Base-by-base conservation (phyloP, 2,797 vertebrate genomes). In the Lepus townsendii region DNA sequence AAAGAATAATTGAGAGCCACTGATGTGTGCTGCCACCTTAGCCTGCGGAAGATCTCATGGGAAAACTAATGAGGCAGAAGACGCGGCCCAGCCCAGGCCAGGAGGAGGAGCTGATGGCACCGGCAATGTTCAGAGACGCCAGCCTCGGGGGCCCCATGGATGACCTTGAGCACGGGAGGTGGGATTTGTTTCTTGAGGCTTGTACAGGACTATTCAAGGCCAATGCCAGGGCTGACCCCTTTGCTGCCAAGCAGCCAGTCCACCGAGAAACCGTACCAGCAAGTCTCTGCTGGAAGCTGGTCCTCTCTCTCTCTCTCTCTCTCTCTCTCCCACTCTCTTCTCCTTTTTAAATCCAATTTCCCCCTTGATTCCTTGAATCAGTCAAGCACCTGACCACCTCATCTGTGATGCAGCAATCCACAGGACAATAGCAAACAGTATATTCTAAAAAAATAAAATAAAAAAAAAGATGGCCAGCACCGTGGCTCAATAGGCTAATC, bases 261-360 rank as follows among this genome's bases (percentile, higher is more conserved):
- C 76, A 83, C 38, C 26, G n/a, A 2, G 42, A 83, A 83, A 19
- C 2, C 3, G 9, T 65, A 30, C 62, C 52, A 62, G 71, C 24
- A 27, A 26, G 79, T 66, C 73, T 8, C 68, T 26, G 72, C 80
- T 72, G 30, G 22, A 30, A 13, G 27, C 32, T 27, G 11, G 10
- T 42, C 12, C 16, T 12, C 16, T 35, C 35, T 35, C 10, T 63
- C 26, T 57, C 22, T 84, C 13, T 42, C 27, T 80, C 38, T 13
- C 7, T 5, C 20, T 2, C 38, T 2, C 11, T 0, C 12, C 8
- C 1, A 35, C 17, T 12, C 4, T 13, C 3, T 9, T 14, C 19
- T 69, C 22, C 0, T 7, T 76, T 52, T 27, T 16, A 22, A 69
- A n/a, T 71, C 14, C 13, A 2, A 17, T 38, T 80, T 79, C 84